A percentile compares a stretch with the other conserved stretches of the same genome.
Conservation (phyloP, 2,888 invertebrate genomes). For the Dioctria linearis region DNA sequence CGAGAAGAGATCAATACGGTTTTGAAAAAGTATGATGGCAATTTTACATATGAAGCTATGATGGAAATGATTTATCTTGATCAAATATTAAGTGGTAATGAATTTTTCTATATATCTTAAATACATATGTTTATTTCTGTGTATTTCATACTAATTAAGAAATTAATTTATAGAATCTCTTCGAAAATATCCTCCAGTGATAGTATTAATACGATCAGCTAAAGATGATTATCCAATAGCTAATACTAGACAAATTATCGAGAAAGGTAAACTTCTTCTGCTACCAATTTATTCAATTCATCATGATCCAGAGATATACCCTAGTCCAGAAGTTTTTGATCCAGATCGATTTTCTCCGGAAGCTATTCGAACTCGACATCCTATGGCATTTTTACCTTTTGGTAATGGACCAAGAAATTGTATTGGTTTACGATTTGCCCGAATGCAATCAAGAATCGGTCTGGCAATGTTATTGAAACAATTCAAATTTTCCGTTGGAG, state of each 20-base stretch:
- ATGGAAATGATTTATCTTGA: conserved; percentile 72
- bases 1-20: conserved; percentile 70
- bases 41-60: conserved; percentile 71
- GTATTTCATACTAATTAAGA: neutral
- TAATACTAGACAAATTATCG: conserved; percentile 57
- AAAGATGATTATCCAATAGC: conserved; percentile 66
- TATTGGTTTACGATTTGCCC: conserved; percentile 67
- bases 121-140: too few relatives aligned
- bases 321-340: conserved; percentile 70
- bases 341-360: conserved; percentile 72
- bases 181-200: conserved; percentile 71
- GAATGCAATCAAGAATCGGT: conserved; percentile 66
- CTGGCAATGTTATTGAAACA: conserved; percentile 63
- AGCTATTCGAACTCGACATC: conserved; percentile 72
- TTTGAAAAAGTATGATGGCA: conserved; percentile 67
- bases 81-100: conserved; percentile 70
- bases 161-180: conserved; percentile 68
- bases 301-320: conserved; percentile 70
- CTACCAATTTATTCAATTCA: conserved; percentile 66
- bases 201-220: conserved; percentile 66
- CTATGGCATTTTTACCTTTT: conserved; percentile 65
- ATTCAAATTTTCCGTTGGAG: conserved; percentile 61
- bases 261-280: conserved; percentile 5
- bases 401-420: conserved; percentile 69
- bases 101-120: neutral